A percentile compares a stretch with the other conserved stretches of the same genome.
Conservation (phyloP, 2,113 vertebrate species). For the Carassius gibelio region DNA sequence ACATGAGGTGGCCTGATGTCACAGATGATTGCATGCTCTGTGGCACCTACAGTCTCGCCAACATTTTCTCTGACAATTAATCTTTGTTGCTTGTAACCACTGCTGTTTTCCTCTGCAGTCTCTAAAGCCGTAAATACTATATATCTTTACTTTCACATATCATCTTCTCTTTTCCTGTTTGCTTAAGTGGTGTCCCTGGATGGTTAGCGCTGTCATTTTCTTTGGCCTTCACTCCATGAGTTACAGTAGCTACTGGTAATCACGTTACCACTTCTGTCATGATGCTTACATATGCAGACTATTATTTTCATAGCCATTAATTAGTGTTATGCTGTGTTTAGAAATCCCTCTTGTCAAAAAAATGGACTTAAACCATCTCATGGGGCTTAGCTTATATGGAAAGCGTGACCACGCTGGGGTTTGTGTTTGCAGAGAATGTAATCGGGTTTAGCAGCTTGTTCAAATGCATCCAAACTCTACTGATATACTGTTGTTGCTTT, state of each 20-base stretch:
- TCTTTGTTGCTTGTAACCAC: slow-evolving; percentile 11
- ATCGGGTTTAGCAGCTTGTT: background rate
- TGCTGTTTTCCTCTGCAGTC: slow-evolving; percentile 8
- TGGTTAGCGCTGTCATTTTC: slow-evolving; percentile 52
- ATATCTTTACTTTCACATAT: slow-evolving; percentile 18
- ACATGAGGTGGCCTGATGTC: background rate
- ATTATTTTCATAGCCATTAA: slow-evolving; percentile 62
- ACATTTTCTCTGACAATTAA: background rate
- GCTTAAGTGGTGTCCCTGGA: slow-evolving; percentile 43
- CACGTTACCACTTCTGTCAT: slow-evolving; percentile 63
- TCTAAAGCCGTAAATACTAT: background rate
- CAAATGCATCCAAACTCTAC: background rate
- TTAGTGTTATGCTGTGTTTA: slow-evolving; percentile 45
- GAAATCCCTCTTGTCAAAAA: background rate
- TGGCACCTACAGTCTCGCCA: background rate
- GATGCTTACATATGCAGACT: slow-evolving; percentile 63
- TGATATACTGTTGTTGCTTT: background rate
- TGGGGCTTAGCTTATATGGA: background rate
- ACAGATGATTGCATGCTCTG: background rate
- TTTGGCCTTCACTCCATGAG: slow-evolving; percentile 59
- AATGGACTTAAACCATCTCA: slow-evolving; percentile 3
- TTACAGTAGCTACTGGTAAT: slow-evolving; percentile 62
- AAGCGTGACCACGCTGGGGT: background rate
- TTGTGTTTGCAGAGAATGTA: background rate
- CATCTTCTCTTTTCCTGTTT: slow-evolving; percentile 30